Conservation (phyloP, 2,113 vertebrate species). For the Cnemophilus loriae region DNA sequence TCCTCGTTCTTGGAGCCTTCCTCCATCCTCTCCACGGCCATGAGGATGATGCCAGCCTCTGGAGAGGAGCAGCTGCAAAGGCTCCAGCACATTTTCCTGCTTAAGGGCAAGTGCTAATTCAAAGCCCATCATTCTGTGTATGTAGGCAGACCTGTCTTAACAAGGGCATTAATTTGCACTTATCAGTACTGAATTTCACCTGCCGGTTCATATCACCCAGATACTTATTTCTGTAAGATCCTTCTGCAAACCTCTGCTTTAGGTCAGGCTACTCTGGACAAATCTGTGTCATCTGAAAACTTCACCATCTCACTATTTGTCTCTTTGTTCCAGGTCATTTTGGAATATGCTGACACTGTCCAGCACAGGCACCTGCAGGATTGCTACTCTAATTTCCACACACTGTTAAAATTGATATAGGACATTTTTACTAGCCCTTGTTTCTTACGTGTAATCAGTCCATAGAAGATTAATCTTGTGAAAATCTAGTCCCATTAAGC, state of each 20-base stretch:
- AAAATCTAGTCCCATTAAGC: neutral
- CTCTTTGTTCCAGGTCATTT: neutral
- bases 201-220: neutral
- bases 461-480: neutral
- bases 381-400: neutral
- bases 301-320: neutral
- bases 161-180: neutral
- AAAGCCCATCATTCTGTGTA: neutral
- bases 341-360: neutral
- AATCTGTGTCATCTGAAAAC: neutral
- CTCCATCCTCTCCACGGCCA: neutral
- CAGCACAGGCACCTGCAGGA: neutral
- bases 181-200: neutral
- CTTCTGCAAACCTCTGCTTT: neutral
- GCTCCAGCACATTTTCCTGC: neutral
- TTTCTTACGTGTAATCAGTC: neutral
- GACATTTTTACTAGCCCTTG: neutral
- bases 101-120: neutral
- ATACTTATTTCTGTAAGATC: neutral
- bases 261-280: neutral
- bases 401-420: neutral
- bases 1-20: neutral
- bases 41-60: rapidly evolving
- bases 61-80: neutral
- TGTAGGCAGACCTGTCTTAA: neutral